Percentiles rank a stretch among this genome's conserved stretches.
These are phyloP conservation scores for Camptogramma bilineatum DNA, from an alignment of 2,888 invertebrate species.

Conservation along the genomic window DNA sequence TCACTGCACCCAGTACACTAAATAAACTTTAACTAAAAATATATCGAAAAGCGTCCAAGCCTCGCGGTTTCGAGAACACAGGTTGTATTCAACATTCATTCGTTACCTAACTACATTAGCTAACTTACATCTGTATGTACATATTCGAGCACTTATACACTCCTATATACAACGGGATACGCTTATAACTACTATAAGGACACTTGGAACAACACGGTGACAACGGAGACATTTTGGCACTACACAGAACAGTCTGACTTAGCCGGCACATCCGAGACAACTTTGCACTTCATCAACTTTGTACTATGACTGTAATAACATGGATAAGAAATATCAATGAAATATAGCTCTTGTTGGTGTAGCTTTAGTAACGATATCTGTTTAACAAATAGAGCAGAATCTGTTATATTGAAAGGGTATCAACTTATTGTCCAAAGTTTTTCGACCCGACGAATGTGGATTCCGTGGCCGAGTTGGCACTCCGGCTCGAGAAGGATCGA, in stretches of 20 bases:
- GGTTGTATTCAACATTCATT: constrained; percentile 32
- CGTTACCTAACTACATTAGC: constrained; percentile 57
- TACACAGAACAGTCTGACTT: constrained; percentile 44
- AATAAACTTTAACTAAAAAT: constrained; percentile 46
- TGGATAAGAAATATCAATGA: neutral
- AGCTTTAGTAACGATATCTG: too few species aligned
- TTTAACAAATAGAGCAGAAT: too few species aligned
- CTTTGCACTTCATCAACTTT: neutral
- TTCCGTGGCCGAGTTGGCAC: too few species aligned
- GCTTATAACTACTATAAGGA: constrained; percentile 76
- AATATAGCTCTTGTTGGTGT: neutral
- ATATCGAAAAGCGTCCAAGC: constrained; percentile 41
- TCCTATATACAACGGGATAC: constrained; percentile 57
- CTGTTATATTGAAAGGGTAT: too few species aligned
- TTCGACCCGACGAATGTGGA: too few species aligned
- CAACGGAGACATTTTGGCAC: constrained; percentile 54
- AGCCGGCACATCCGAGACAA: constrained; percentile 26
- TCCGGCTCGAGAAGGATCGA: too few species aligned
- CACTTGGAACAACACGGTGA: constrained; percentile 70
- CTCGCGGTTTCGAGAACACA: constrained; percentile 30
- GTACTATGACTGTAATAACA: neutral
- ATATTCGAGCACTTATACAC: constrained; percentile 62
- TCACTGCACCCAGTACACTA: constrained; percentile 32
- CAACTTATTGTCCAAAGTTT: too few species aligned
- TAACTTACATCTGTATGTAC: constrained; percentile 61